These are phyloP conservation scores for pig (Sus scrofa) DNA, from an alignment of 2,113 vertebrate genomes.

Conservation along the genomic window T2T-Sscrofa CM000816.6:85107501-85108000, in stretches of 20 bases:
- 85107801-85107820: background rate
- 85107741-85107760: background rate
- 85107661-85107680: background rate
- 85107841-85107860: background rate
- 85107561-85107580: background rate
- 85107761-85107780: background rate
- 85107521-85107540: background rate
- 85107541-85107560: background rate
- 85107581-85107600: background rate
- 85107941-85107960: background rate
- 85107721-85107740: background rate
- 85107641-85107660: background rate
- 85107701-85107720: background rate
- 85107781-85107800: background rate
- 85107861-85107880: background rate
- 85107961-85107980: background rate
- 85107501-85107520: background rate
- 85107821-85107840: background rate
- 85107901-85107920: background rate
- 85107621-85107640: background rate
- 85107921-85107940: background rate
- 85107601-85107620: background rate
- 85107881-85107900: background rate
- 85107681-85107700: no score
- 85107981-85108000: background rate